Percentiles rank a stretch among this genome's conserved stretches.
These are phyloP conservation scores for Chrysotoxum bicinctum DNA, from an alignment of 2,888 invertebrate genomes.

Conservation along the genomic window DNA sequence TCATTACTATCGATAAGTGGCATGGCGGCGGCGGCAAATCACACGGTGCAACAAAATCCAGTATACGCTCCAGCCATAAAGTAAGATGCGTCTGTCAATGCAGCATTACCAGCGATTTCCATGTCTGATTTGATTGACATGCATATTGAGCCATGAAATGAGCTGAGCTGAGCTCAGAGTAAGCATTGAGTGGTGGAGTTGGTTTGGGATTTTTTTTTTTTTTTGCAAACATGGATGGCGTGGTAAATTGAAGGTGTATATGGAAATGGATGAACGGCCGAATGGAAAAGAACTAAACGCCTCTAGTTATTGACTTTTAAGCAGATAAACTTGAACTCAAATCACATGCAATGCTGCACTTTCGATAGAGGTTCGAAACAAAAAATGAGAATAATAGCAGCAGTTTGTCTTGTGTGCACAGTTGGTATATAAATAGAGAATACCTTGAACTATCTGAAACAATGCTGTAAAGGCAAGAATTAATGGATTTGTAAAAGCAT, in stretches of 20 bases:
- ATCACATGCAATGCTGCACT: conserved; percentile 9
- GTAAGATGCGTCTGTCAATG: conserved; percentile 59
- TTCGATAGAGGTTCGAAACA: neutral
- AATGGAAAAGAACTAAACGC: neutral
- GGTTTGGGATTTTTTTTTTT: neutral
- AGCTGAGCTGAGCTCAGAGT: neutral
- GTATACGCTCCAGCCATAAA: conserved; percentile 2
- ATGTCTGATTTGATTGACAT: conserved; percentile 56
- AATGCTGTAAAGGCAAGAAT: no score
- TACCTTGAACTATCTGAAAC: no score
- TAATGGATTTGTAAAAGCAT: no score
- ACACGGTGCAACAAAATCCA: neutral
- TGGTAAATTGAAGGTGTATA: neutral
- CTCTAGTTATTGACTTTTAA: conserved; percentile 30
- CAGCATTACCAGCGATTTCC: conserved; percentile 46
- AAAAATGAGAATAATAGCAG: neutral
- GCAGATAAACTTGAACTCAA: conserved; percentile 12
- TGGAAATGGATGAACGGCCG: neutral
- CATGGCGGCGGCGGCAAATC: conserved; percentile 33
- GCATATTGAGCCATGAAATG: conserved; percentile 52
- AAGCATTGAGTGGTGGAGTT: neutral
- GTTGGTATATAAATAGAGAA: no score
- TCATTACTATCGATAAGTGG: conserved; percentile 62
- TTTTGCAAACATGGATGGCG: neutral
- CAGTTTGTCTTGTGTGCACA: neutral